A percentile compares a stretch with the other conserved stretches of the same genome.
Evolutionary conservation across 2,797 vertebrate species (phyloP).

Genomic region (Hydrocynus forskahlii): DNA sequence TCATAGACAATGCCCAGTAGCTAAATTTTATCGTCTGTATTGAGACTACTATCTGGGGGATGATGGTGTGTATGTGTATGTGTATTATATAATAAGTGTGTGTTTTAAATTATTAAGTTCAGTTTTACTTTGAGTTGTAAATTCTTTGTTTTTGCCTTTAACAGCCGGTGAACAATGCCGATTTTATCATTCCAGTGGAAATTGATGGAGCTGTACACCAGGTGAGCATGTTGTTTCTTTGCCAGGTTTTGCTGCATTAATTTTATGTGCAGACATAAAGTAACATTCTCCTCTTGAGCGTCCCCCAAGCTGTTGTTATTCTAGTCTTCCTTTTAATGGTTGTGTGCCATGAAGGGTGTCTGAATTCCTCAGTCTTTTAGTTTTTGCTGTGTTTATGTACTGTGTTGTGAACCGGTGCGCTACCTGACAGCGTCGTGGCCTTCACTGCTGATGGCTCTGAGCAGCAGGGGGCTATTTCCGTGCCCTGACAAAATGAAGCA

Average conservation of each 20-base stretch:
- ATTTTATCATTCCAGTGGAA: slow-evolving; percentile 99
- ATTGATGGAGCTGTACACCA: slow-evolving; percentile 96
- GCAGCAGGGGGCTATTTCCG: slow-evolving; percentile 80
- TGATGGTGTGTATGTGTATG: too few relatives aligned
- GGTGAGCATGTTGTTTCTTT: slow-evolving; percentile 72
- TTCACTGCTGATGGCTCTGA: slow-evolving; percentile 70
- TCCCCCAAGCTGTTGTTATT: background rate
- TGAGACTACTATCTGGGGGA: too few relatives aligned
- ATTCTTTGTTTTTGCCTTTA: slow-evolving; percentile 50
- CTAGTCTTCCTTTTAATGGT: slow-evolving; percentile 6
- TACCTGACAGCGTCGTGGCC: slow-evolving; percentile 67
- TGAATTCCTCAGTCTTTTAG: slow-evolving; percentile 8
- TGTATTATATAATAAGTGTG: too few relatives aligned
- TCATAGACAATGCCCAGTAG: too few relatives aligned
- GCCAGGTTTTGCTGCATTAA: background rate
- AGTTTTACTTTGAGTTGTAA: background rate
- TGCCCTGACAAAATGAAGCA: slow-evolving; percentile 71
- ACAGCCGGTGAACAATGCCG: slow-evolving; percentile 96
- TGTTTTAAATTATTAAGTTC: background rate
- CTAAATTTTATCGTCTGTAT: too few relatives aligned
- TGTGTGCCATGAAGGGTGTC: background rate
- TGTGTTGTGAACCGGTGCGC: slow-evolving; percentile 14
- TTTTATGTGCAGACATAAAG: background rate
- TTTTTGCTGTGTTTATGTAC: slow-evolving; percentile 49
- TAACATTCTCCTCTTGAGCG: background rate